phyloP scores from a whole-genome alignment of 2,113 vertebrate genomes.

The Apodemus sylvaticus region DNA sequence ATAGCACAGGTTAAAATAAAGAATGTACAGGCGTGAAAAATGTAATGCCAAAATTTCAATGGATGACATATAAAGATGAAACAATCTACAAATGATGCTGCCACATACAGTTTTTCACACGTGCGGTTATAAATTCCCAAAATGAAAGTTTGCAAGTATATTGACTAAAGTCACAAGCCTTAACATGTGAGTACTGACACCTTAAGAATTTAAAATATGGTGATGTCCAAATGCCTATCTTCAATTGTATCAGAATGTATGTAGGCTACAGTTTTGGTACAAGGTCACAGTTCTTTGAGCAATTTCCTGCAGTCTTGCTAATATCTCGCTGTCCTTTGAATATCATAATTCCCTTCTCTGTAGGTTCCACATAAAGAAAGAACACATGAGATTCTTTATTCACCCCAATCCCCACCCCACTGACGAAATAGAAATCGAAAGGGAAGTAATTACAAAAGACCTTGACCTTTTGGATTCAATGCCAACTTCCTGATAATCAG shows the following conservation, averaged over 20 bases:
- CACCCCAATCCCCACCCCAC: too few species aligned
- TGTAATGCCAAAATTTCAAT: neutral
- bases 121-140: neutral
- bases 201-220: neutral
- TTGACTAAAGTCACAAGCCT: fast-evolving
- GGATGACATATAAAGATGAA: neutral
- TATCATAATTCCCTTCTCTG: neutral
- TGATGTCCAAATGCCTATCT: neutral
- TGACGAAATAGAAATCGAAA: constrained; percentile 30
- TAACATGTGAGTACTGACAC: neutral
- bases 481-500: constrained; percentile 57
- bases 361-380: neutral
- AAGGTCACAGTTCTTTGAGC: constrained; percentile 41
- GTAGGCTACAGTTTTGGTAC: constrained; percentile 14
- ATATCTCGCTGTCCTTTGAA: constrained; percentile 40
- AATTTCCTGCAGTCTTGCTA: constrained; percentile 61
- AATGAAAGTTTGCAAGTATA: neutral
- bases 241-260: neutral
- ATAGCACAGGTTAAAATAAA: neutral
- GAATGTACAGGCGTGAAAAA: neutral
- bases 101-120: neutral
- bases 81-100: neutral
- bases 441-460: constrained; percentile 70
- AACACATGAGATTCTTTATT: neutral
- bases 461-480: constrained; percentile 62